These are phyloP conservation scores for Microcebus lehilahytsara DNA, from an alignment of 2,113 vertebrate species.

Conservation along the genomic window DNA sequence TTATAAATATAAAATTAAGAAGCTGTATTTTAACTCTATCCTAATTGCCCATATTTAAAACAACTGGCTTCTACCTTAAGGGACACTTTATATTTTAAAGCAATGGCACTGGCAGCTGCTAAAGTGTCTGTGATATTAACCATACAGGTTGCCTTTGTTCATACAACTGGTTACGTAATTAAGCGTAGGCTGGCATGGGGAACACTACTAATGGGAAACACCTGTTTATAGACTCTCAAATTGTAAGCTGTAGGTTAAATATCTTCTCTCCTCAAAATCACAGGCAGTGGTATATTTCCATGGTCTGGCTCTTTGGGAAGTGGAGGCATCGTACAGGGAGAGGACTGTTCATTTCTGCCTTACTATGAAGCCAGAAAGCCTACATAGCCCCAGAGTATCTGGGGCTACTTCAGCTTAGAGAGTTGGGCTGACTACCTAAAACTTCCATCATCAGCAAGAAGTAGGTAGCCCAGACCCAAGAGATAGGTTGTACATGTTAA, in stretches of 20 bases:
- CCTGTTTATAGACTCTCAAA: slow-evolving; percentile 34
- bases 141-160: slow-evolving; percentile 57
- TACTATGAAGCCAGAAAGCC: not conserved
- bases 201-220: slow-evolving; percentile 55
- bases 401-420: not conserved
- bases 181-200: slow-evolving; percentile 16
- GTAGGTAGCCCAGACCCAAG: not conserved
- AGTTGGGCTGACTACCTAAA: not conserved
- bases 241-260: slow-evolving; percentile 31
- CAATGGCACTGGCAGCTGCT: slow-evolving; percentile 62
- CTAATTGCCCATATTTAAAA: slow-evolving; percentile 63
- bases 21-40: slow-evolving; percentile 42
- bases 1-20: slow-evolving; percentile 58
- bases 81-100: slow-evolving; percentile 64
- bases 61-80: slow-evolving; percentile 51
- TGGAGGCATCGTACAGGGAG: not conserved
- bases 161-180: slow-evolving; percentile 66
- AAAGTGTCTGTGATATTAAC: slow-evolving; percentile 57
- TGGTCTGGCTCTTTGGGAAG: not conserved
- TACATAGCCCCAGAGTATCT: not conserved
- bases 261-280: slow-evolving; percentile 35
- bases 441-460: slow-evolving; percentile 23
- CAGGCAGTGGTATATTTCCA: slow-evolving; percentile 1
- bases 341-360: slow-evolving; percentile 8
- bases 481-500: not conserved